Evolutionary conservation across 2,888 invertebrate genomes (phyloP).

Genomic region (Rotaria macrura): DNA sequence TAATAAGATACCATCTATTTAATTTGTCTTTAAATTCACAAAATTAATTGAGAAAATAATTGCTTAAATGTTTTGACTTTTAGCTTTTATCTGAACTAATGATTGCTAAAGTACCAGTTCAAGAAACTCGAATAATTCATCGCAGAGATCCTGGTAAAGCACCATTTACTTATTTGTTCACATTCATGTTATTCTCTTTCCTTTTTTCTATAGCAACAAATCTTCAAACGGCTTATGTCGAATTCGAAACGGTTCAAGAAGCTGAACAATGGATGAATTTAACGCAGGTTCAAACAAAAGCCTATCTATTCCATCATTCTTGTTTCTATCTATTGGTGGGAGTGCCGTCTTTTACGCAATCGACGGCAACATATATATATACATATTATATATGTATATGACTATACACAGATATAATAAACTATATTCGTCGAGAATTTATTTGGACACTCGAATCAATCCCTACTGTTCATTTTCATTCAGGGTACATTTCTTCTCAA

Average conservation of each 20-base stretch:
- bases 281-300: constrained; percentile 62
- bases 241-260: constrained; percentile 76
- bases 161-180: not conserved
- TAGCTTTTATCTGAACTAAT: constrained; percentile 68
- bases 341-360: not conserved
- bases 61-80: not conserved
- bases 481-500: constrained; percentile 38
- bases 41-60: not conserved
- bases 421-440: constrained; percentile 8
- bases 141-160: constrained; percentile 69
- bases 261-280: constrained; percentile 81
- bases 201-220: constrained; percentile 61
- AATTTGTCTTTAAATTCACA: not conserved
- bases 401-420: not conserved
- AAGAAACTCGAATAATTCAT: constrained; percentile 69
- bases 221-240: constrained; percentile 80
- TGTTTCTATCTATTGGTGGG: not conserved
- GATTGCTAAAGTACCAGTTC: constrained; percentile 63
- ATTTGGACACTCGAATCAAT: constrained; percentile 33
- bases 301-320: not conserved
- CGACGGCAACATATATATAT: not conserved
- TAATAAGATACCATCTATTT: not conserved
- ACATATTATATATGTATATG: not conserved
- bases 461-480: constrained; percentile 50
- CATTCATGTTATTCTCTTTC: constrained; percentile 13